phyloP scores from a whole-genome alignment of 2,888 invertebrate species.

The Xylocampa areola region DNA sequence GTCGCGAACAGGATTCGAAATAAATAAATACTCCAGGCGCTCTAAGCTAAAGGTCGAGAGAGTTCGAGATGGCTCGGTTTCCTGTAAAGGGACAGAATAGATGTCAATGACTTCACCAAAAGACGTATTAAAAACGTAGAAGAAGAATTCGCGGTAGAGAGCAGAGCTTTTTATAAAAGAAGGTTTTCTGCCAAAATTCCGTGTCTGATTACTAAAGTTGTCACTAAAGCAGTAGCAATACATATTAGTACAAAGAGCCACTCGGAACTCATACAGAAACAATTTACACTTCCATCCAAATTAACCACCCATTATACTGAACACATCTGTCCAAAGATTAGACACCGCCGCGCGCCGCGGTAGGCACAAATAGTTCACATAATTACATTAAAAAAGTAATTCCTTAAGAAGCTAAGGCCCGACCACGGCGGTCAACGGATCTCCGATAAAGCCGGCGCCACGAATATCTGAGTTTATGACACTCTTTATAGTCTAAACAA shows the following conservation, averaged over 20 bases:
- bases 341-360: slow-evolving; percentile 54
- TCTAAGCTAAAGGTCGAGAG: too few species aligned
- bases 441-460: slow-evolving; percentile 78
- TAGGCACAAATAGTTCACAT: slow-evolving; percentile 46
- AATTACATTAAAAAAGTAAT: slow-evolving; percentile 60
- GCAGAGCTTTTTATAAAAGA: too few species aligned
- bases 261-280: background rate
- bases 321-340: slow-evolving; percentile 49
- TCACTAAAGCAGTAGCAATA: too few species aligned
- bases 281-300: slow-evolving; percentile 48
- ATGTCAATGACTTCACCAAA: too few species aligned
- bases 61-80: too few species aligned
- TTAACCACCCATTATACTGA: slow-evolving; percentile 36
- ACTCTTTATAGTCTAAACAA: slow-evolving; percentile 70
- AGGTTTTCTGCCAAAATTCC: too few species aligned
- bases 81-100: too few species aligned
- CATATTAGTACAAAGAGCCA: slow-evolving; percentile 1
- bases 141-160: too few species aligned
- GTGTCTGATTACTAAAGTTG: too few species aligned
- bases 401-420: slow-evolving; percentile 34
- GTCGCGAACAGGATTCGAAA: too few species aligned
- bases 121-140: too few species aligned
- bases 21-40: too few species aligned
- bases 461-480: slow-evolving; percentile 68
- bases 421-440: slow-evolving; percentile 46